Evolutionary conservation across 23 tunicate species (phyloP).

Genomic region (Halocynthia aurantium): DNA sequence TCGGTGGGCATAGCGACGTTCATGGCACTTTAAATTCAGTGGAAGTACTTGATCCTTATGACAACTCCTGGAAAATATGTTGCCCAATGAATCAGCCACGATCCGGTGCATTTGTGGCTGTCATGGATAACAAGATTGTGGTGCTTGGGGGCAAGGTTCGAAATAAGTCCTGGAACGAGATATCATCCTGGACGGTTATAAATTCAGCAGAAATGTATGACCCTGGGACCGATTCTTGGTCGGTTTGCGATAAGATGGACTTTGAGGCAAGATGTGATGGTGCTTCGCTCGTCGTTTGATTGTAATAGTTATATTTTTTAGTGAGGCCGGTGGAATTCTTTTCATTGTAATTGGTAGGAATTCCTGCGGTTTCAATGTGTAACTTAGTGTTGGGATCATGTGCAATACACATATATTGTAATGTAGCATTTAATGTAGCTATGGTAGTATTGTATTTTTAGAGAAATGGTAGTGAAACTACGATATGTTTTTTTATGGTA

Average conservation of each 20-base stretch:
- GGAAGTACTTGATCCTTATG: conserved; percentile 5
- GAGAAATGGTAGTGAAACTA: too few relatives aligned
- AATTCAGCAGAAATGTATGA: conserved; percentile 13
- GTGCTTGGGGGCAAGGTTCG: conserved; percentile 14
- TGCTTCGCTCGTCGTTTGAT: not conserved
- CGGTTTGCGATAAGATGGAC: not conserved
- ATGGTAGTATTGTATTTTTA: too few relatives aligned
- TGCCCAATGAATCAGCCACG: conserved; percentile 8
- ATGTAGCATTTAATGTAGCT: too few relatives aligned
- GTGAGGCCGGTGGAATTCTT: too few relatives aligned
- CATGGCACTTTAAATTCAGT: conserved; percentile 26
- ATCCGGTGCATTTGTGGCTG: conserved; percentile 30
- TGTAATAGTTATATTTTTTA: too few relatives aligned
- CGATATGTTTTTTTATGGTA: too few relatives aligned
- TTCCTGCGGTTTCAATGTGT: too few relatives aligned
- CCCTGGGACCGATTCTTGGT: not conserved
- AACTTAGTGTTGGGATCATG: too few relatives aligned
- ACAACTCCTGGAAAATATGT: conserved; percentile 7
- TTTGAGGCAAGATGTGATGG: conserved; percentile 17
- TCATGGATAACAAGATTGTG: conserved; percentile 10
- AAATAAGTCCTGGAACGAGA: not conserved
- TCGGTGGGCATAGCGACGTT: conserved; percentile 14
- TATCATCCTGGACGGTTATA: conserved; percentile 4
- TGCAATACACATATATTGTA: too few relatives aligned
- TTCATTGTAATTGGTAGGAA: too few relatives aligned